Percentiles rank a stretch among this genome's conserved stretches.
These are phyloP conservation scores for Ptychadena robeensis DNA, from an alignment of 2,797 vertebrate genomes.

Conservation along the genomic window DNA sequence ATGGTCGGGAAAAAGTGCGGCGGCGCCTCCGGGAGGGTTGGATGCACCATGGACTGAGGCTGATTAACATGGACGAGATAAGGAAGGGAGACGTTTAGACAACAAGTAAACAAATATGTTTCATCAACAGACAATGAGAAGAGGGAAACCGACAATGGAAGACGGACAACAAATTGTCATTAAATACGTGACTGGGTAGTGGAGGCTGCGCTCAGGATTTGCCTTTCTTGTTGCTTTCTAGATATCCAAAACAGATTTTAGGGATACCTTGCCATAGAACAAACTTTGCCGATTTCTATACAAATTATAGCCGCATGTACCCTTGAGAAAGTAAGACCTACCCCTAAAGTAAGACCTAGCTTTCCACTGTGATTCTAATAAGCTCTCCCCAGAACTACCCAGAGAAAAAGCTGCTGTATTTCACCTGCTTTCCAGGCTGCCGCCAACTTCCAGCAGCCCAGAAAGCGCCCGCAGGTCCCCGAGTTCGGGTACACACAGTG, in stretches of 20 bases:
- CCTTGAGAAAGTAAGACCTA: too few relatives aligned
- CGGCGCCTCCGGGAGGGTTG: constrained; percentile 85
- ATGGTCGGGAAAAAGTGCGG: constrained; percentile 91
- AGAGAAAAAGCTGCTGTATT: too few relatives aligned
- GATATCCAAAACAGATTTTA: not conserved
- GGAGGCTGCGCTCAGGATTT: constrained; percentile 68
- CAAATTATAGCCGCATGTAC: too few relatives aligned
- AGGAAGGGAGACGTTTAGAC: constrained; percentile 85
- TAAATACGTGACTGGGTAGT: constrained; percentile 77
- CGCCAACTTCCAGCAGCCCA: too few relatives aligned
- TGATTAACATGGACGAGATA: constrained; percentile 96
- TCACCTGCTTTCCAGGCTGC: too few relatives aligned
- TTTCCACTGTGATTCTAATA: too few relatives aligned
- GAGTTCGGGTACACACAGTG: too few relatives aligned
- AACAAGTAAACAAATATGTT: constrained; percentile 74
- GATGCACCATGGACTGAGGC: constrained; percentile 89
- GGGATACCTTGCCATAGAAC: too few relatives aligned
- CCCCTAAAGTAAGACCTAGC: too few relatives aligned
- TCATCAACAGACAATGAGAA: constrained; percentile 69
- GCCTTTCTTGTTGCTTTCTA: constrained; percentile 71
- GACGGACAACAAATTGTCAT: constrained; percentile 74
- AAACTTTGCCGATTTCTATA: too few relatives aligned
- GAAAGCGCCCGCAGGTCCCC: too few relatives aligned
- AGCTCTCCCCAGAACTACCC: too few relatives aligned
- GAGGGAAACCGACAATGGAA: constrained; percentile 70